Percentiles rank a stretch among this genome's conserved stretches.
Evolutionary conservation across 2,888 invertebrate genomes (phyloP).

Genomic region (Spodoptera littoralis): DNA sequence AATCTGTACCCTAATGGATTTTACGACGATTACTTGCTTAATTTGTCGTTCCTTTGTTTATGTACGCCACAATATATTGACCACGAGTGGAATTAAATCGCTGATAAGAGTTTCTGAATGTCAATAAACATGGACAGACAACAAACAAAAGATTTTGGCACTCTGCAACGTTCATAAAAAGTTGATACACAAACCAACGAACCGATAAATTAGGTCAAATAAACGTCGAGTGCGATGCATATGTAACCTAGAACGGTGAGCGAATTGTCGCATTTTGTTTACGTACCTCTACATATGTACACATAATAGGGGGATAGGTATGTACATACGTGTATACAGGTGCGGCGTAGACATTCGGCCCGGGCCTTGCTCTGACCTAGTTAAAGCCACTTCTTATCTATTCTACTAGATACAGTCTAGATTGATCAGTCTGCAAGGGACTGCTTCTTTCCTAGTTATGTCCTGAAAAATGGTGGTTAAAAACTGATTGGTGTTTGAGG

Average conservation of each 20-base stretch:
- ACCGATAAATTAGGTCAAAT: constrained; percentile 65
- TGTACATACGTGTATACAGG: constrained; percentile 58
- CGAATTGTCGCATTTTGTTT: constrained; percentile 66
- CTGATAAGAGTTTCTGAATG: constrained; percentile 8
- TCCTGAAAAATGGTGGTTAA: constrained; percentile 27
- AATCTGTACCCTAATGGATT: background rate
- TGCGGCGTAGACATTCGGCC: constrained; percentile 57
- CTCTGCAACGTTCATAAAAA: constrained; percentile 37
- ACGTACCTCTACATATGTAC: constrained; percentile 54
- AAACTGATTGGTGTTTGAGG: constrained; percentile 17
- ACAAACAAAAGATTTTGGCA: constrained; percentile 42
- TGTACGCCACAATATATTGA: background rate
- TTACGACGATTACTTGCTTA: background rate
- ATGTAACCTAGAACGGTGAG: constrained; percentile 59
- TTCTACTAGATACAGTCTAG: constrained; percentile 54
- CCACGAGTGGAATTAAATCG: background rate
- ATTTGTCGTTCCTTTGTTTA: constrained; percentile 1
- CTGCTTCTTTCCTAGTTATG: constrained; percentile 46
- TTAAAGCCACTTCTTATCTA: constrained; percentile 58
- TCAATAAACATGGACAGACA: constrained; percentile 35
- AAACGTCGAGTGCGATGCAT: constrained; percentile 58
- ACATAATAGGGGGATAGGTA: constrained; percentile 29
- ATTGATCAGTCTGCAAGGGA: constrained; percentile 45
- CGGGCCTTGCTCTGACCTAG: constrained; percentile 62
- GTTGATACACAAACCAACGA: constrained; percentile 51